Base-by-base conservation (phyloP, 2,888 invertebrate species). In the Trachelus stipa region DNA sequence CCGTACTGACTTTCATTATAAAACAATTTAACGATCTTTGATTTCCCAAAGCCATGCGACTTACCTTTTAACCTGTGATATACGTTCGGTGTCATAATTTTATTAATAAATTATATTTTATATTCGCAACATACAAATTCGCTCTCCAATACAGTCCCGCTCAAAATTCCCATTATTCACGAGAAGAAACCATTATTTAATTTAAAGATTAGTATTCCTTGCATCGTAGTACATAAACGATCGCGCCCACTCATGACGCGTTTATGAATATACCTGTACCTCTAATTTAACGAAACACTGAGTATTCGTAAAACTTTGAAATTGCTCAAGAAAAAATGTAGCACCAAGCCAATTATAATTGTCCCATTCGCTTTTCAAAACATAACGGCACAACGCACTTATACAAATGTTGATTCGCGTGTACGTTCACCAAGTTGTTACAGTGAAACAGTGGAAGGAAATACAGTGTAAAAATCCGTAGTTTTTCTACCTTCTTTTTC, bases 1-100 rank as follows among this genome's bases (percentile, higher is more conserved):
- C 83, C 40, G 73, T 85, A 35, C 76, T 88, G 35, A 83, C 82
- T 56, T 85, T 83, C 68, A 77, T 86, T 76, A 81, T 85, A 74
- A 88, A 86, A 77, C 76, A 85, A 73, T 79, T 88, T 35, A 85
- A 81, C 73, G 83, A 83, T 73, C 4, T 78, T 68, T 40, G 68
- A 76, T 73, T 31, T 31, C 34, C 15, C 15, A 34, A 33, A n/a
- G 31, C 30, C 15, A 71, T 71, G 34, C 23, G 30, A 77, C 34
- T 77, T 34, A 68, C 34, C 23, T n/a, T 75, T 23, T 34, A 80
- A 73, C 34, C 68, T 79, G 73, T 40, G 75, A 80, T 79, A 74
- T 77, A n/a, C n/a, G n/a, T 37, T 79, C 73, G 71, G 35, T 34
- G 40, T 68, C 40, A 56, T 73, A 77, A 80, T 69, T 76, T 79